Conservation (phyloP, 2,797 vertebrate species). For the Mormyrops attenuatus region DNA sequence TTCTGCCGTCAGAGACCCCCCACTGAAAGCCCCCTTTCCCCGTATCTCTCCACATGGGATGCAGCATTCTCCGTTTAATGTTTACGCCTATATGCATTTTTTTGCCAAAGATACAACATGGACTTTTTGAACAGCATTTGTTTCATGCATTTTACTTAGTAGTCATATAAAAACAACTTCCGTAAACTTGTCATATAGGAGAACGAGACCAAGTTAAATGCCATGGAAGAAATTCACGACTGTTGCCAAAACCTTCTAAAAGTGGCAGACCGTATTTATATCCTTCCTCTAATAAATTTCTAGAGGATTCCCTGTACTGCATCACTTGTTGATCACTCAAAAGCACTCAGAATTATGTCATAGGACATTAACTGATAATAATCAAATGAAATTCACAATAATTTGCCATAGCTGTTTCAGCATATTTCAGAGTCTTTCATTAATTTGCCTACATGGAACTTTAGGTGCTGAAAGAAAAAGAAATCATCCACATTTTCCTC, state of each 20-base stretch:
- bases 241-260: background rate
- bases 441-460: conserved; percentile 8
- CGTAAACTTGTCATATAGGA: background rate
- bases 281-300: background rate
- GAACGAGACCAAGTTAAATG: background rate
- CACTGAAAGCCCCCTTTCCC: background rate
- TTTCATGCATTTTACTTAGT: background rate
- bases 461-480: conserved; percentile 15
- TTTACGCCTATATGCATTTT: background rate
- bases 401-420: conserved; percentile 11
- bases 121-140: background rate
- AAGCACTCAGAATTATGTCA: background rate
- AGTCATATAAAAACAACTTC: background rate
- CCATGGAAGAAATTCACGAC: background rate
- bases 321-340: background rate
- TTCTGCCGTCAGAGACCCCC: background rate
- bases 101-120: background rate
- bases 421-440: background rate
- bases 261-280: background rate
- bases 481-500: background rate
- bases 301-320: background rate
- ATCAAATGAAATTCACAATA: conserved; percentile 12
- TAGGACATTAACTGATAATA: conserved; percentile 7
- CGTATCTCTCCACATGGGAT: background rate
- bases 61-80: background rate